These are phyloP conservation scores for Tiliacea citrago DNA, from an alignment of 2,888 invertebrate species.

Conservation along the genomic window DNA sequence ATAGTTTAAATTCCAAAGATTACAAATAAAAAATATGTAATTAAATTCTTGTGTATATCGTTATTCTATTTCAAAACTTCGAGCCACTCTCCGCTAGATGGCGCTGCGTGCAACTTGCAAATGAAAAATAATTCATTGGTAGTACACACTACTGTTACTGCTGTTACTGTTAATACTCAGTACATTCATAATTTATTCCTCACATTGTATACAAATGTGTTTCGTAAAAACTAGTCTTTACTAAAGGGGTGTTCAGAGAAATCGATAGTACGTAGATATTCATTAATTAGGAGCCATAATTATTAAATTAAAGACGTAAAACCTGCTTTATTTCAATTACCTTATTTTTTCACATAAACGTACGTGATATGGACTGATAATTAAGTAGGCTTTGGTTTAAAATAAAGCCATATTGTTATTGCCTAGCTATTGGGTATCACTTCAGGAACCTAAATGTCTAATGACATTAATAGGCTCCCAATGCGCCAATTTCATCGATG, in stretches of 20 bases:
- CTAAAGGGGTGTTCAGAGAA: conserved; percentile 32
- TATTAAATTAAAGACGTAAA: neutral
- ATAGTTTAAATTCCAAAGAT: neutral
- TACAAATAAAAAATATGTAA: neutral
- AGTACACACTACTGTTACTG: neutral
- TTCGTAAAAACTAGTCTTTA: conserved; percentile 30
- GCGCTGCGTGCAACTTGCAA: conserved; percentile 64
- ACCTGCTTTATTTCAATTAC: neutral
- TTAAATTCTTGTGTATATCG: neutral
- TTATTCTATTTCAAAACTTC: conserved; percentile 32
- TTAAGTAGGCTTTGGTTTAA: too few relatives aligned
- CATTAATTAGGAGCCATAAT: conserved; percentile 16
- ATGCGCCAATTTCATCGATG: too few relatives aligned
- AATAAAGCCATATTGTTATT: neutral
- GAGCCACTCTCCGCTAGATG: conserved; percentile 82
- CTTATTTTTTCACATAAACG: conserved; percentile 9
- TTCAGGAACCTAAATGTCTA: neutral
- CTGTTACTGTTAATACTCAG: neutral
- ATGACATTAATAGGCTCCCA: neutral
- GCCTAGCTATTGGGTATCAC: neutral
- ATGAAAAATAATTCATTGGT: neutral
- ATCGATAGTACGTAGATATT: conserved; percentile 24
- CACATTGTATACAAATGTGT: conserved; percentile 34
- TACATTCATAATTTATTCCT: conserved; percentile 28
- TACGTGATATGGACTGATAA: neutral